Percentiles rank a stretch among this genome's conserved stretches.
Evolutionary conservation across 30 jellyfish, hydroid and myxozoan species (phyloP).

Genomic region (Cassiopea xamachana): DNA sequence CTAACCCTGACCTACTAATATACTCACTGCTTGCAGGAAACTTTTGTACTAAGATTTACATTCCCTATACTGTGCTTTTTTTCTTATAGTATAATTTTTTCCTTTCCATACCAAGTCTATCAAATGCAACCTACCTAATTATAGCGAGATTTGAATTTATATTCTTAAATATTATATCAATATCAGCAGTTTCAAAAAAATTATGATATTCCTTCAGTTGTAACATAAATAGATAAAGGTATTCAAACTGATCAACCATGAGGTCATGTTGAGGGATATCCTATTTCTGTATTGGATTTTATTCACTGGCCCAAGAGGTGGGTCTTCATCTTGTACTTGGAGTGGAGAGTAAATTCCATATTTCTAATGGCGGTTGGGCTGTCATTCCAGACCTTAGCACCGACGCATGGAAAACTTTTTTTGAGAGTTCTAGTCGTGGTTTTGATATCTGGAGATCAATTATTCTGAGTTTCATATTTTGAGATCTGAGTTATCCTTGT

Average conservation of each 20-base stretch:
- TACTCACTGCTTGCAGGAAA: too few relatives aligned
- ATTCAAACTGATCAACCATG: conserved; percentile 5
- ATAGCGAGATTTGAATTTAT: too few relatives aligned
- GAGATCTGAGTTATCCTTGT: conserved; percentile 10
- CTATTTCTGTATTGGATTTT: neutral
- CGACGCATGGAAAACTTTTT: conserved; percentile 14
- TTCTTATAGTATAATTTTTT: too few relatives aligned
- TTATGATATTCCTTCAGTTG: neutral
- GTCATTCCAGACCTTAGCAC: conserved; percentile 30
- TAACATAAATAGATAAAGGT: neutral
- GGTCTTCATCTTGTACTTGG: conserved; percentile 1
- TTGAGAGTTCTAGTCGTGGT: conserved; percentile 6
- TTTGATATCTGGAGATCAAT: conserved; percentile 18
- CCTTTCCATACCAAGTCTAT: too few relatives aligned
- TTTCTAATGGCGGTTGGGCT: conserved; percentile 5
- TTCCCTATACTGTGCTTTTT: too few relatives aligned
- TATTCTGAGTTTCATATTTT: conserved; percentile 21
- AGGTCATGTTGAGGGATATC: conserved; percentile 8
- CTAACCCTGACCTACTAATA: too few relatives aligned
- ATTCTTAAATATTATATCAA: too few relatives aligned
- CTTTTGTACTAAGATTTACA: too few relatives aligned
- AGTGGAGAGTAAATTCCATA: conserved; percentile 7
- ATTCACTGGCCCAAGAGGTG: conserved; percentile 20
- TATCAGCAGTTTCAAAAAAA: neutral
- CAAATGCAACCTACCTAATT: too few relatives aligned